phyloP scores from a whole-genome alignment of 2,888 invertebrate genomes.

The Apamea crenata region DNA sequence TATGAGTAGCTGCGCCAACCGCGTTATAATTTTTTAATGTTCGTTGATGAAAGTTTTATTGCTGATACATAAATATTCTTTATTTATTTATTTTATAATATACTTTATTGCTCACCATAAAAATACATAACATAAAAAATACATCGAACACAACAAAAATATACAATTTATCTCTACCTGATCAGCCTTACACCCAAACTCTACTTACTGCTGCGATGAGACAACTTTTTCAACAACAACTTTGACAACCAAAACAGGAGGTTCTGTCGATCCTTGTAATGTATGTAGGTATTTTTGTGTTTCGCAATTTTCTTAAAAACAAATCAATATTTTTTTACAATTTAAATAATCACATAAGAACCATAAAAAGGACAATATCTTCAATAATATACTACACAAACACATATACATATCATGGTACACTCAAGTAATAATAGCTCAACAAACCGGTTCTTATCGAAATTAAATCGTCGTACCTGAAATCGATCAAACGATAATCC shows the following conservation, averaged over 20 bases:
- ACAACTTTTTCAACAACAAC: too few species aligned
- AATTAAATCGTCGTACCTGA: constrained; percentile 60
- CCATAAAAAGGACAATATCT: neutral
- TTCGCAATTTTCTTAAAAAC: neutral
- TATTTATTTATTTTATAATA: neutral
- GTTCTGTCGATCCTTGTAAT: neutral
- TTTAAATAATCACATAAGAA: neutral
- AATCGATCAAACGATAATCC: constrained; percentile 59
- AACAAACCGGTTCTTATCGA: constrained; percentile 45
- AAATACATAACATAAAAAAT: neutral
- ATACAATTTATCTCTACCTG: neutral
- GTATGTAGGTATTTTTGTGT: neutral
- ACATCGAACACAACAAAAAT: neutral
- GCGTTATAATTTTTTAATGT: neutral
- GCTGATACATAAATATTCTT: neutral
- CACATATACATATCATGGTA: neutral
- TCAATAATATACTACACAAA: neutral
- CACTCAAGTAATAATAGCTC: neutral
- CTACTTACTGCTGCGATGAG: too few species aligned
- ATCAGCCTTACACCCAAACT: neutral
- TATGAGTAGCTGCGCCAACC: neutral
- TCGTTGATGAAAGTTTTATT: accelerated
- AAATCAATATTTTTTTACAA: neutral
- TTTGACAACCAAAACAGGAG: neutral
- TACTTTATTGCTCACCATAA: neutral